Base-by-base conservation (phyloP, 2,797 vertebrate species). In the Acrossocheilus wenchowensis region DNA sequence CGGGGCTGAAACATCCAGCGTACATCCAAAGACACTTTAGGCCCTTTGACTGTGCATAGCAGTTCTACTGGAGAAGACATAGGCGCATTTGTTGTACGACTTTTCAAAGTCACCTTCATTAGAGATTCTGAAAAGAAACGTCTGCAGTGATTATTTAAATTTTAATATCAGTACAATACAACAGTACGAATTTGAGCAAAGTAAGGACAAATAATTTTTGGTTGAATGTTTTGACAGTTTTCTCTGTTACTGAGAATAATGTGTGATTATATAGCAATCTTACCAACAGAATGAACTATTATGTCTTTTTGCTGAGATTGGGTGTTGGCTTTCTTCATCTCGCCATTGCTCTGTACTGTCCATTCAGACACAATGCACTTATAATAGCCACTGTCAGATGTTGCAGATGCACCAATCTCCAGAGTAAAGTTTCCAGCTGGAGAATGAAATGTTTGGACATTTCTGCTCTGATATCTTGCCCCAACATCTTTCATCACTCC, bases 301-400 rank as follows among this genome's bases (percentile, higher is more conserved):
- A 96, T 90, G 15, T 0, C 39, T 60, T 89, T 43, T 6, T 78
- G 71, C 81, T 90, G 87, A 19, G 91, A 89, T 50, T 91, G 91
- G 82, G 87, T 94, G 86, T 85, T 88, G 39, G 69, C 91, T 87
- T 91, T 89, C 54, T 88, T 84, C 60, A 50, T 10, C 15, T 80
- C 81, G 5, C 82, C 89, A 10, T 50, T 92, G 81, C 69, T 90
- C 14, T 89, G 90, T 21, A 36, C 9, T 68, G 83, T 88, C 96
- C 95, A 96, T 52, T 98, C 97, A 15, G 95, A 93, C 85, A 97
- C 95, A 0, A 54, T 73, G 45, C 97, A 99, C 91, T 30, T 91
- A 89, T 97, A 98, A 9, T 4, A 71, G 0, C 97, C 97, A 0
- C 88, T 69, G 30, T 98, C 96, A 19, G 91, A 81, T 2, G 73